These are phyloP conservation scores for Elgonia sp. DNA, from an alignment of 2,888 invertebrate genomes.

Conservation along the genomic window DNA sequence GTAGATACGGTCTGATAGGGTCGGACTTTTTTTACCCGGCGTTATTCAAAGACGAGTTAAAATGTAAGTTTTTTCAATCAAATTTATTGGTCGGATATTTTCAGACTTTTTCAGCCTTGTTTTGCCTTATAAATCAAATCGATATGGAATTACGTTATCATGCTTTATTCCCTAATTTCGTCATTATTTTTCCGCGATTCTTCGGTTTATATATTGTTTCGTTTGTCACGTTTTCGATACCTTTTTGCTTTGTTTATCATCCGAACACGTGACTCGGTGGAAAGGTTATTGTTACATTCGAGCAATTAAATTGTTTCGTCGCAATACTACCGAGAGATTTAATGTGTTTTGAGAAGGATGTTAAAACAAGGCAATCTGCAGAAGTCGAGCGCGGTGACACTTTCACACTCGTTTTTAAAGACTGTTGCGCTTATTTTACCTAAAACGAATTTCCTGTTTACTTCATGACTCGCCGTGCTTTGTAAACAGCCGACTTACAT, in stretches of 20 bases:
- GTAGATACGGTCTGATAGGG: conserved; percentile 40
- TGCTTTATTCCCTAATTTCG: conserved; percentile 27
- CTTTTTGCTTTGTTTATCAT: background rate
- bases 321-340: conserved; percentile 22
- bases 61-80: conserved; percentile 52
- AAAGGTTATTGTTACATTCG: conserved; percentile 20
- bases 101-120: background rate
- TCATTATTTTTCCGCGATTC: background rate
- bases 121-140: conserved; percentile 15
- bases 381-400: conserved; percentile 42
- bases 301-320: conserved; percentile 10
- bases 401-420: conserved; percentile 61
- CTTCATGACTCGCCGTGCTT: conserved; percentile 59
- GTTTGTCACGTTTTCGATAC: background rate
- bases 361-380: conserved; percentile 51
- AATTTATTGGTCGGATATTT: conserved; percentile 33
- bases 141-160: conserved; percentile 3
- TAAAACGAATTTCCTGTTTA: conserved; percentile 70
- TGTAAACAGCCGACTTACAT: conserved; percentile 51
- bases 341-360: conserved; percentile 10
- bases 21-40: conserved; percentile 28
- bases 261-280: background rate
- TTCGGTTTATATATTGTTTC: background rate
- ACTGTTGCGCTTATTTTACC: conserved; percentile 54
- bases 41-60: conserved; percentile 52